Percentiles rank a stretch among this genome's conserved stretches.
Conservation (phyloP, 2,888 invertebrate genomes). For the Asteroscopus sphinx region DNA sequence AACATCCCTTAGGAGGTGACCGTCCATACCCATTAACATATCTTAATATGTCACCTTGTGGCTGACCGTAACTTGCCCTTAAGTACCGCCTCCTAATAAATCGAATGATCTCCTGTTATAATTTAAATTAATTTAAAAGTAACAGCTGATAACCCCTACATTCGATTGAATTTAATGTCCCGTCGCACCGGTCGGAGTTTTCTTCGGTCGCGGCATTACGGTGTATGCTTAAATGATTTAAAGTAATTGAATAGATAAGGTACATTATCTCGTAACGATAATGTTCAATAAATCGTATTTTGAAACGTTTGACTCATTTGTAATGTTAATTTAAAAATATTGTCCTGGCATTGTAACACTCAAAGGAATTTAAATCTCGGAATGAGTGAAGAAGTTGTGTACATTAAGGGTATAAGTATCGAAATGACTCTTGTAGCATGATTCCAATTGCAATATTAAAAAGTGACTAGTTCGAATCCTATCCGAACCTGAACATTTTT, state of each 20-base stretch:
- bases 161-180: slow-evolving; percentile 69
- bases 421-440: slow-evolving; percentile 67
- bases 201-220: slow-evolving; percentile 65
- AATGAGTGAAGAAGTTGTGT: slow-evolving; percentile 70
- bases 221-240: slow-evolving; percentile 76
- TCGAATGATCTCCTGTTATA: slow-evolving; percentile 69
- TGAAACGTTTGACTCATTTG: slow-evolving; percentile 63
- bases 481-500: background rate
- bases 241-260: slow-evolving; percentile 80
- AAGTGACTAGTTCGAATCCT: too few relatives aligned
- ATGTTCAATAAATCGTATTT: slow-evolving; percentile 70
- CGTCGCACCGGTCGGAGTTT: slow-evolving; percentile 63
- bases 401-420: slow-evolving; percentile 71
- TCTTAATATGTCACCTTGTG: slow-evolving; percentile 69
- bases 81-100: slow-evolving; percentile 66
- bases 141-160: slow-evolving; percentile 74
- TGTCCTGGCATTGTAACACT: slow-evolving; percentile 60
- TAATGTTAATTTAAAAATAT: slow-evolving; percentile 71
- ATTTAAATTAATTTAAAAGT: slow-evolving; percentile 75
- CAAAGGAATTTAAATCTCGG: slow-evolving; percentile 71
- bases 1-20: slow-evolving; percentile 60
- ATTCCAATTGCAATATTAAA: background rate
- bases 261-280: slow-evolving; percentile 68
- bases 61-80: slow-evolving; percentile 62
- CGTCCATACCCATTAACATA: slow-evolving; percentile 62